A percentile compares a stretch with the other conserved stretches of the same genome.
These are phyloP conservation scores for Bradypodion ventrale DNA, from an alignment of 2,797 vertebrate genomes.

Conservation along the genomic window DNA sequence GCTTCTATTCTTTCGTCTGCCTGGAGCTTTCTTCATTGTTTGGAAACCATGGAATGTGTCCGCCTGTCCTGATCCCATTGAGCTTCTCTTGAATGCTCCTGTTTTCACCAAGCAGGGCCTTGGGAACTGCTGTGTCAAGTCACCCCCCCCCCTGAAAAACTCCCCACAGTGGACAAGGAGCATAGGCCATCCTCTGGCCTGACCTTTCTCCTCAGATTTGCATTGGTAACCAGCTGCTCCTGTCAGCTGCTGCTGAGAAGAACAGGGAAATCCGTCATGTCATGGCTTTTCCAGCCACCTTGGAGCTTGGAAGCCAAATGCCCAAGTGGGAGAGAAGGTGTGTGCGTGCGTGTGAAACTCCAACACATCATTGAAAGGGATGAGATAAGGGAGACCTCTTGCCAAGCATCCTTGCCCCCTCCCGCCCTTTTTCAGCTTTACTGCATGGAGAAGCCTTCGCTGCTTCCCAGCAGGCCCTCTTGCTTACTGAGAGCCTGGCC, in stretches of 20 bases:
- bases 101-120: constrained; percentile 6
- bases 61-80: constrained; percentile 23
- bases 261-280: neutral
- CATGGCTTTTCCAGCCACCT: constrained; percentile 12
- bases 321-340: neutral
- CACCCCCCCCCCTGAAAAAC: neutral
- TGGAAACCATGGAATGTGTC: fast-evolving
- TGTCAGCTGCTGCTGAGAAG: neutral
- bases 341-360: no score
- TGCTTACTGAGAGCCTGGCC: neutral
- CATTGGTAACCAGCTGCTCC: neutral
- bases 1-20: neutral
- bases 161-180: fast-evolving
- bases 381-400: constrained; percentile 5
- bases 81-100: constrained; percentile 8
- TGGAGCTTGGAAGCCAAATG: constrained; percentile 5
- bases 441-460: neutral
- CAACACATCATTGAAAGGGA: neutral
- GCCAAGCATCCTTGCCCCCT: neutral
- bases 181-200: neutral
- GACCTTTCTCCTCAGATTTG: neutral
- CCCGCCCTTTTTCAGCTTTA: no score
- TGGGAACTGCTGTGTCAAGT: constrained; percentile 17
- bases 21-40: neutral
- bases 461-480: neutral